Evolutionary conservation across 1,140 invertebrate genomes (phyloP).

Genomic region (Stegodyphus mimosarum): DNA sequence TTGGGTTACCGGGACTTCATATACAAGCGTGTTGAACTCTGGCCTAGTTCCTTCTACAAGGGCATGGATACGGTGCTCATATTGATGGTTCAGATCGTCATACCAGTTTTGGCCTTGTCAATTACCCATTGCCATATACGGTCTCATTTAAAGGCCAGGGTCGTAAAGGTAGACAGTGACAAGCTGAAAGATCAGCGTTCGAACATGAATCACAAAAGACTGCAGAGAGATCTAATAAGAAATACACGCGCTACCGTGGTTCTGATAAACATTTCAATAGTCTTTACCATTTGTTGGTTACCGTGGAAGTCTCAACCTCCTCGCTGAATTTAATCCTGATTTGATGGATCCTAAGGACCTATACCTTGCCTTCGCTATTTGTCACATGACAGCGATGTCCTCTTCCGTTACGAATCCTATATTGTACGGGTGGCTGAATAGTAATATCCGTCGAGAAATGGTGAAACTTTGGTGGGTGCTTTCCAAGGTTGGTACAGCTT

Average conservation of each 20-base stretch:
- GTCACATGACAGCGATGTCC: too few species aligned
- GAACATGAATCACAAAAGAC: constrained; percentile 16
- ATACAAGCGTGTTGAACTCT: constrained; percentile 66
- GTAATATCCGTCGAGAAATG: constrained; percentile 68
- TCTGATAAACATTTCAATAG: constrained; percentile 66
- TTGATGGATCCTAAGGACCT: constrained; percentile 65
- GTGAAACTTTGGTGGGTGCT: constrained; percentile 18
- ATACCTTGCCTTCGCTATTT: constrained; percentile 62
- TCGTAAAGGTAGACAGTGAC: background rate
- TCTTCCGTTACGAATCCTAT: too few species aligned
- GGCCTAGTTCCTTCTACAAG: too few species aligned
- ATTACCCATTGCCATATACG: too few species aligned
- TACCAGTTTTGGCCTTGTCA: too few species aligned
- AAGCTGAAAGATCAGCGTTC: background rate
- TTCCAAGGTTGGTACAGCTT: constrained; percentile 28
- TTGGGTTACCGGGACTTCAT: constrained; percentile 66
- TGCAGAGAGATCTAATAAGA: constrained; percentile 68
- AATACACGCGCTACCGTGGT: constrained; percentile 46
- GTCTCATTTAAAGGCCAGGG: constrained; percentile 66
- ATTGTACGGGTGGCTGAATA: too few species aligned
- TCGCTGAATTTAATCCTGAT: background rate
- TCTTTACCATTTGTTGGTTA: constrained; percentile 63
- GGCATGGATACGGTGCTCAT: too few species aligned
- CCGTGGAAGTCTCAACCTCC: too few species aligned
- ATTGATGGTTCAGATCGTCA: too few species aligned